Evolutionary conservation across 30 jellyfish, hydroid and myxozoan species (phyloP).

Genomic region (Aurelia sp.): DNA sequence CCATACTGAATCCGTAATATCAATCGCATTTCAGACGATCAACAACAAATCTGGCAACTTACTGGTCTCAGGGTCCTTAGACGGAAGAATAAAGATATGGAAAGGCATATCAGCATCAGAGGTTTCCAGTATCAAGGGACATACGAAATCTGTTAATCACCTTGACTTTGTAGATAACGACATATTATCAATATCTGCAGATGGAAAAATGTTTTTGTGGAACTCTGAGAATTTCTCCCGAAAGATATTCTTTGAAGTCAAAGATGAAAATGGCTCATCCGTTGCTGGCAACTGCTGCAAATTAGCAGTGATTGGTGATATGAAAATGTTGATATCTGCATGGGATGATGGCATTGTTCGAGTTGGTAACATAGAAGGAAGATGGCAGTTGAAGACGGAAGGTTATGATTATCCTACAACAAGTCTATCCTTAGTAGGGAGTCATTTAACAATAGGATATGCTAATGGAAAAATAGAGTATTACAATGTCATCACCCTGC

Average conservation of each 20-base stretch:
- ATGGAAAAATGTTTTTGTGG: conserved; percentile 44
- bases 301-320: background rate
- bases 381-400: conserved; percentile 21
- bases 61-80: conserved; percentile 41
- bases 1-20: conserved; percentile 28
- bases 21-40: background rate
- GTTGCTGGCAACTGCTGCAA: conserved; percentile 39
- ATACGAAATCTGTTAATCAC: conserved; percentile 23
- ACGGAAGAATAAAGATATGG: conserved; percentile 36
- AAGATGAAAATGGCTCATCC: background rate
- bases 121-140: conserved; percentile 14
- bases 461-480: conserved; percentile 17
- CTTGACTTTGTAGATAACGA: conserved; percentile 13
- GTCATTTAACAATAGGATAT: conserved; percentile 9
- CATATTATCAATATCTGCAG: conserved; percentile 29
- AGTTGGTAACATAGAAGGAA: conserved; percentile 14
- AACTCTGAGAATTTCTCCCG: background rate
- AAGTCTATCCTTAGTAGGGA: background rate
- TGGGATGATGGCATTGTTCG: conserved; percentile 57
- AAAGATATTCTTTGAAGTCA: background rate
- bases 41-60: conserved; percentile 5
- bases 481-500: background rate
- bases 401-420: conserved; percentile 19
- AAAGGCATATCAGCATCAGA: conserved; percentile 1
- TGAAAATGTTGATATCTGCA: conserved; percentile 14